Evolutionary conservation across 2,888 invertebrate genomes (phyloP).

Genomic region (Tenthredo notha): DNA sequence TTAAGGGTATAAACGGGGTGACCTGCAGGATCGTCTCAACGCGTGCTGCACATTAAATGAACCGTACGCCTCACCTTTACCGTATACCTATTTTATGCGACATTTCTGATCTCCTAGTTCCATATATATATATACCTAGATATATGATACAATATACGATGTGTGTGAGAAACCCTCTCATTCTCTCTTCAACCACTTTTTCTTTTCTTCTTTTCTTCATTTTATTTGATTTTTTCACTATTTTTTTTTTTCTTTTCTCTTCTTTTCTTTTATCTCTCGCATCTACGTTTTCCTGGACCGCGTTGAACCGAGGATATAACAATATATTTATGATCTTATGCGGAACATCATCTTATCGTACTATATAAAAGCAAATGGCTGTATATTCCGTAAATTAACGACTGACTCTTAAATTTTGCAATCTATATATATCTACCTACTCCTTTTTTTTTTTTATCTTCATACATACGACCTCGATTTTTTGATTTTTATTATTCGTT

Average conservation of each 20-base stretch:
- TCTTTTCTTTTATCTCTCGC: neutral
- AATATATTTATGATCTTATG: neutral
- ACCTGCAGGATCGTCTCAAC: conserved; percentile 13
- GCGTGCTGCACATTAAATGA: conserved; percentile 29
- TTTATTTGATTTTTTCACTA: too few relatives aligned
- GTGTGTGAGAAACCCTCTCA: neutral
- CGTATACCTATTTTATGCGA: neutral
- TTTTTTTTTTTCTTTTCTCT: neutral
- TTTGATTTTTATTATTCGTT: neutral
- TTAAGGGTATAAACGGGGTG: conserved; percentile 29
- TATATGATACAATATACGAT: neutral
- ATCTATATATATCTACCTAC: neutral
- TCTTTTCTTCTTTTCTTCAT: neutral
- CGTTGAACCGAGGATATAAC: neutral
- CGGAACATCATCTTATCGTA: neutral
- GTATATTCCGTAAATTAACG: conserved; percentile 10
- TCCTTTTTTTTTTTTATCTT: neutral
- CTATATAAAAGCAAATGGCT: neutral
- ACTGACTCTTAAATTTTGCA: conserved; percentile 7
- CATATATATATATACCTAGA: neutral
- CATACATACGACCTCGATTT: neutral
- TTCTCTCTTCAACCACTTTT: neutral
- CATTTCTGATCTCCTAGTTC: conserved; percentile 2
- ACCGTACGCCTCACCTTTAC: neutral
- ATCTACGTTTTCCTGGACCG: neutral